phyloP scores from a whole-genome alignment of 2,888 invertebrate species.

The Hesperia comma region DNA sequence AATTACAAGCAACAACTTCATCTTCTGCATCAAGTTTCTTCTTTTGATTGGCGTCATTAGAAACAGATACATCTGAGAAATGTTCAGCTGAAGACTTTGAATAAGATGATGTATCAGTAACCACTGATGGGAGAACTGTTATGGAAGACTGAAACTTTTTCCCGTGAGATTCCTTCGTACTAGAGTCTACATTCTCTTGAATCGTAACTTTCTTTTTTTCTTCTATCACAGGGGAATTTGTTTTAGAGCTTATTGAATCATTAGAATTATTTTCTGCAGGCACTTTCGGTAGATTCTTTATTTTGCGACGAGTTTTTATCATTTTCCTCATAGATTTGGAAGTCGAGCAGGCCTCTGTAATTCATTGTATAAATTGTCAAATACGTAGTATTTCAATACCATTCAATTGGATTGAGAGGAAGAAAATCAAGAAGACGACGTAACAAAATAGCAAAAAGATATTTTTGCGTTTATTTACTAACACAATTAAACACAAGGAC shows the following conservation, averaged over 20 bases:
- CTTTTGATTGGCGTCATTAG: background rate
- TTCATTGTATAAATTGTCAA: background rate
- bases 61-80: constrained; percentile 37
- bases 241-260: constrained; percentile 2
- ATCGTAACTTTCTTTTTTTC: constrained; percentile 18
- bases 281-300: background rate
- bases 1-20: constrained; percentile 17
- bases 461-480: no score
- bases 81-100: constrained; percentile 43
- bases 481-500: no score
- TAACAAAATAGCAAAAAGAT: no score
- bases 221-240: background rate
- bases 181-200: background rate
- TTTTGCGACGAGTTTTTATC: background rate
- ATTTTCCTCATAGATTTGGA: constrained; percentile 11
- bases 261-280: background rate
- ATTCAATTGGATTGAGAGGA: no score
- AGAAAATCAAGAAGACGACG: no score
- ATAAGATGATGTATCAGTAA: constrained; percentile 49
- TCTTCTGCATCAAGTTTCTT: constrained; percentile 14
- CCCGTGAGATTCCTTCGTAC: constrained; percentile 31
- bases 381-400: no score
- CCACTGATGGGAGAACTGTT: constrained; percentile 54
- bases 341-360: constrained; percentile 42
- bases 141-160: constrained; percentile 56